Evolutionary conservation across 1,140 invertebrate genomes (phyloP), one percentile per base, ranked within the genome.

Genomic region (Diorhabda carinulata): DNA sequence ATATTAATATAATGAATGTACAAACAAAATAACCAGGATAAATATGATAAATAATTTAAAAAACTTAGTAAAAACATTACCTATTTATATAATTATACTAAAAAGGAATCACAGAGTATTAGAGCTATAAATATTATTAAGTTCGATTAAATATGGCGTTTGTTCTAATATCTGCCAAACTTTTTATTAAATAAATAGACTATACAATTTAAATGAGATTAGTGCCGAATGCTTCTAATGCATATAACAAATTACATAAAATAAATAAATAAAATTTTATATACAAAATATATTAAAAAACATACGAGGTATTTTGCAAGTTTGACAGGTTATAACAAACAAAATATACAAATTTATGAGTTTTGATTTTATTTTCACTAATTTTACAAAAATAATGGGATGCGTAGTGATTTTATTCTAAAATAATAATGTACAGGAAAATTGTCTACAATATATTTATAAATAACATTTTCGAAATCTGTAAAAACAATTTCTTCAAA

Each of bases 11-110:
- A 52, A 52, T 4, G 6, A 52, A 52, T 52, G n/a, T 52, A 52
- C 47, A 52, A 52, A 52, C 47, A 52, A 52, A 52, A 52, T 52
- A 52, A 52, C 47, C 47, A 52, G n/a, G 47, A 52, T 52, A 52
- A 52, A 52, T 52, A 52, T 6, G 47, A 52, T 52, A 52, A 52
- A 52, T 52, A 52, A 52, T 52, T 52, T 52, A 52, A 52, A 52
- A 52, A 52, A 52, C 6, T 25, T n/a, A 52, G 47, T 52, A 52
- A 52, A 52, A 52, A 52, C 47, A n/a, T 52, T 52, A 52, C 47
- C 47, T 52, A 52, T 52, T 6, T 8, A 52, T 52, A n/a, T 52
- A 52, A 52, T 52, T 52, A 52, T 52, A 52, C 6, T 52, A 8
- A 52, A 52, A 52, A 52, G 47, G 47, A 52, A 52, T 52, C 47